Base-by-base conservation (phyloP, 2,888 invertebrate genomes). In the Cantharis rufa region DNA sequence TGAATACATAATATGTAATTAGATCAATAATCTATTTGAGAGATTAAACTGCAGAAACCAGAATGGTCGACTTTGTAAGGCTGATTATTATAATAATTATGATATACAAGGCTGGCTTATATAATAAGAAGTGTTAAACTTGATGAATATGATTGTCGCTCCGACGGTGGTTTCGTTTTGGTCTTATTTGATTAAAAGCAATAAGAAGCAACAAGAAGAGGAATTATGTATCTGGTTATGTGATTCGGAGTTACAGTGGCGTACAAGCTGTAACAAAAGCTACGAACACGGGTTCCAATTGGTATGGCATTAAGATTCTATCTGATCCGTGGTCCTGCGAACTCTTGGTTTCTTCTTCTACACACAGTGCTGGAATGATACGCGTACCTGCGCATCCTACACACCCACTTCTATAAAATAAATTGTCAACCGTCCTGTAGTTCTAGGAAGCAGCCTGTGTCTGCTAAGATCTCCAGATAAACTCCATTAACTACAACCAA, bases 401-500 rank as follows among this genome's bases (percentile, higher is more conserved):
- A 84, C 84, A 85, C 84, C 84, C 84, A 84, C 84, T 83, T 83
- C 83, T 84, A 84, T 88, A 88, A 88, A 88, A 88, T 88, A 88
- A 88, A 88, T 88, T 88, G 88, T 88, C 88, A 88, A 88, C 87
- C 85, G 85, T 84, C 84, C 85, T 86, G 85, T 86, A 87, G 86
- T 88, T 88, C 88, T 86, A 88, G 88, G 88, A 88, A 88, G 87
- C 87, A 85, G 86, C 81, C 84, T 82, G 84, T 84, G 85, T 86
- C 86, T 83, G 84, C 84, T 83, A 87, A 84, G 87, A 87, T 87
- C 84, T 84, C 81, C 83, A 86, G 88, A 88, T 88, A 88, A 88
- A 87, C 87, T 86, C 87, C 88, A 88, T 88, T 88, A 88, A 87
- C 86, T 88, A 88, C 87, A 86, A 85, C 86, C 87, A 87, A 86